Conservation (phyloP, 2,113 vertebrate species). For the Lutjanus erythropterus region DNA sequence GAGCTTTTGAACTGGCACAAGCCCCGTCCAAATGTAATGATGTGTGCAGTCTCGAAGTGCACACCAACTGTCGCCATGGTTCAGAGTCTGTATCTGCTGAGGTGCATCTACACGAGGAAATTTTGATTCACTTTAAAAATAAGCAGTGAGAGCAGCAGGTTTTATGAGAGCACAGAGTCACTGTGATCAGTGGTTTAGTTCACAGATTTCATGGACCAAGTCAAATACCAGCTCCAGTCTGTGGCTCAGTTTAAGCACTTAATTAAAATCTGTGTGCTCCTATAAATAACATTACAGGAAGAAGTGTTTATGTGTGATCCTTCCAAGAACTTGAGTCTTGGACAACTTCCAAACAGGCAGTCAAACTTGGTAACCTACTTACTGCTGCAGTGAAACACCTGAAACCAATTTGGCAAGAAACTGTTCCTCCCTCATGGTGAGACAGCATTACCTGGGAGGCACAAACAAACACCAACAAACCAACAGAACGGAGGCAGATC, state of each 20-base stretch:
- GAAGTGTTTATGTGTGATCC: background rate
- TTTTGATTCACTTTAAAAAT: background rate
- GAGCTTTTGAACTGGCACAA: conserved; percentile 12
- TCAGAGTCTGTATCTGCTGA: too few species aligned
- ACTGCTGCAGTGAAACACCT: conserved; percentile 30
- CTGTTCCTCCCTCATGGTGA: background rate
- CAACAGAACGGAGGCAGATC: conserved; percentile 14
- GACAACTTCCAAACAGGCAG: background rate
- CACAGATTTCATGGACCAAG: background rate
- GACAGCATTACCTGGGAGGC: conserved; percentile 28
- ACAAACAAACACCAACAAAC: conserved; percentile 20
- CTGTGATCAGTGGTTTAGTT: background rate
- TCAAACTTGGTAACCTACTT: conserved; percentile 34
- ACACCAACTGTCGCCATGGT: too few species aligned
- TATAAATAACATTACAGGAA: background rate
- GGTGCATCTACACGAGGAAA: too few species aligned
- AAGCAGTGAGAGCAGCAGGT: background rate
- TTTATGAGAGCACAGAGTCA: background rate
- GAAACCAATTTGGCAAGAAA: conserved; percentile 26
- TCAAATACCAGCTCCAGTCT: background rate
- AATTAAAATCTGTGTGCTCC: background rate
- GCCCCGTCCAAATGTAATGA: background rate
- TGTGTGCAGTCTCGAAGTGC: background rate
- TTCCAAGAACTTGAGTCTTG: background rate
- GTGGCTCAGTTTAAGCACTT: background rate